A percentile compares a stretch with the other conserved stretches of the same genome.
phyloP scores from a whole-genome alignment of 2,888 invertebrate genomes.

The Sthenelais limicola region DNA sequence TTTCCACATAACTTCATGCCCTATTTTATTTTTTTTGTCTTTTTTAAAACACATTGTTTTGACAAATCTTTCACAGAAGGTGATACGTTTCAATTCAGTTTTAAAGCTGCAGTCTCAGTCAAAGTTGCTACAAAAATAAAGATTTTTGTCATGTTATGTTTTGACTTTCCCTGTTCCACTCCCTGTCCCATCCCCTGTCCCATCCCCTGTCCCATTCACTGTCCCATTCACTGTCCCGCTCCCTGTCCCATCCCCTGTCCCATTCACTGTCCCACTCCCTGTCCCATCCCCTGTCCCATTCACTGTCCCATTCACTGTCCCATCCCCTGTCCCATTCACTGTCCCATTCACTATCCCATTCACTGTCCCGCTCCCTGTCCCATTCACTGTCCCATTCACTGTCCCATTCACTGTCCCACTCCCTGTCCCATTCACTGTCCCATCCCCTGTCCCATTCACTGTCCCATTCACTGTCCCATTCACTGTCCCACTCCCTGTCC shows the following conservation, averaged over 20 bases:
- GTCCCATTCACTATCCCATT: constrained; percentile 1
- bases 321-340: neutral
- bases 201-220: neutral
- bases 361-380: neutral
- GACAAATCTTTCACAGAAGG: too few species aligned
- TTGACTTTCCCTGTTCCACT: neutral
- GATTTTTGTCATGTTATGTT: too few species aligned
- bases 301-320: neutral
- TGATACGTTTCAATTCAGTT: too few species aligned
- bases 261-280: neutral
- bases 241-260: too few species aligned
- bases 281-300: neutral
- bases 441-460: neutral
- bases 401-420: neutral
- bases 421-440: neutral
- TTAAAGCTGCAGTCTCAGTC: too few species aligned
- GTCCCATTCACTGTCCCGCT: neutral
- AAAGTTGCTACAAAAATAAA: too few species aligned
- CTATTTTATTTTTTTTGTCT: too few species aligned
- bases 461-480: neutral
- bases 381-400: neutral
- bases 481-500: neutral
- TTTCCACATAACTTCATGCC: too few species aligned
- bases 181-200: neutral
- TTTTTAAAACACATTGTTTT: too few species aligned